Conservation (phyloP, 2,888 invertebrate genomes). For the Alsophila aescularia region DNA sequence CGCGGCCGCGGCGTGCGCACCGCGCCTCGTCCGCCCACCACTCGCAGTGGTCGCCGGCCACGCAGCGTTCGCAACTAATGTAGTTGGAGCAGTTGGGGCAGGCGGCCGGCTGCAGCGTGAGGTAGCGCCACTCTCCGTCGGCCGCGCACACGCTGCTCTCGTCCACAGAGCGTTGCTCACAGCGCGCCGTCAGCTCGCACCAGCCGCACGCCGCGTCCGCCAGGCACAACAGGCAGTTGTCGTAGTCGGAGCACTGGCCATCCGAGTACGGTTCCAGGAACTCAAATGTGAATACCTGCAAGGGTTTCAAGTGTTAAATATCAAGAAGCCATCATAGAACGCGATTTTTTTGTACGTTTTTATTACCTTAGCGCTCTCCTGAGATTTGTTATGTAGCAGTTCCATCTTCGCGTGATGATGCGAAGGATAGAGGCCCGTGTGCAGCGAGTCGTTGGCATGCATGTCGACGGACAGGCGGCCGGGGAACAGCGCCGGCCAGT, state of each 20-base stretch:
- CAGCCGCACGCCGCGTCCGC: constrained; percentile 96
- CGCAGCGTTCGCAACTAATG: constrained; percentile 94
- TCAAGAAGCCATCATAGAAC: too few relatives aligned
- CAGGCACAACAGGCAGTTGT: constrained; percentile 94
- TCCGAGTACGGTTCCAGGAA: constrained; percentile 95
- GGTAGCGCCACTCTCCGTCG: constrained; percentile 89
- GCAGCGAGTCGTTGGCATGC: constrained; percentile 86
- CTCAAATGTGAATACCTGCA: constrained; percentile 91
- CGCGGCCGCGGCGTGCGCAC: constrained; percentile 91
- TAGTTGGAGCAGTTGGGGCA: constrained; percentile 96
- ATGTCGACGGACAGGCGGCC: constrained; percentile 88
- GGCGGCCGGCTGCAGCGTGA: constrained; percentile 91
- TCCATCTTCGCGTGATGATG: constrained; percentile 93
- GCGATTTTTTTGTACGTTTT: too few relatives aligned
- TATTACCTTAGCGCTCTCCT: constrained; percentile 90
- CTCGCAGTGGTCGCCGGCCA: constrained; percentile 91
- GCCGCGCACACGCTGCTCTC: constrained; percentile 86
- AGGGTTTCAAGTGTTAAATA: constrained; percentile 10
- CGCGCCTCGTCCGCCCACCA: constrained; percentile 96
- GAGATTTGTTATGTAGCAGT: constrained; percentile 89
- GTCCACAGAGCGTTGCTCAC: constrained; percentile 87
- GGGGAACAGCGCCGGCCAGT: constrained; percentile 87
- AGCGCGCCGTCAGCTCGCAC: constrained; percentile 91
- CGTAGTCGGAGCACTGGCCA: constrained; percentile 90
- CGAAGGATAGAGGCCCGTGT: constrained; percentile 84